Evolutionary conservation across 2,113 vertebrate species (phyloP), one percentile per base, ranked within the genome.

Genomic region (Pollimyrus isidori): DNA sequence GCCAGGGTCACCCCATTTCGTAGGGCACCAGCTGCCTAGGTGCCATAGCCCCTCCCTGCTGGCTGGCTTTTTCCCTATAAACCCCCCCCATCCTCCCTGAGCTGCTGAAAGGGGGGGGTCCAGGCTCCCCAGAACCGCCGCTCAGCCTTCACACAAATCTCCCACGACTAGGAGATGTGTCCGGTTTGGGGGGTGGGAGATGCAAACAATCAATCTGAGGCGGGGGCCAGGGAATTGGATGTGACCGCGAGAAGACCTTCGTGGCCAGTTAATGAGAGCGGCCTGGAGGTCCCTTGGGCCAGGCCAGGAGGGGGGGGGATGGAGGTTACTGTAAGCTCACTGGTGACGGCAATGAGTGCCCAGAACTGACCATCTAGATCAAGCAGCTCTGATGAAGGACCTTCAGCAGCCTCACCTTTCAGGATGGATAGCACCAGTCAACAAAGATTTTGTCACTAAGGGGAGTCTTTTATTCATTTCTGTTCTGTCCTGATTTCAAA

Each of bases 51-150:
- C 95, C 96, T 94, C 96, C 94, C 96, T 95, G 94, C 35, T 93
- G 95, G 94, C 94, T 96, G 95, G 95, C 95, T 95, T 95, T 96
- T 49, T 96, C 96, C 95, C 90, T 90, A 95, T 95, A 96, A 96
- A 95, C 95, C 95, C 96, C 94, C 96, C 95, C 95, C 96, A 96
- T 95, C 96, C 95, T 96, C 95, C 3, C 62, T 30, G 62, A 95
- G 96, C 96, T 88, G 92, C 94, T 91, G 95, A 96, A 95, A 96
- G 94, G 95, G 95, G 95, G 94, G n/a, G 13, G 58, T 95, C 97
- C 96, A 86, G 94, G 96, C 97, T 97, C 94, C 96, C 95, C 95
- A 94, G 90, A 94, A 93, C 96, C 97, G 97, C 95, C 97, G 97
- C 96, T 97, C 97, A 97, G 90, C 42, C 93, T 91, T 90, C 93